Base-by-base conservation (phyloP, 2,797 vertebrate species). In the Amblyraja radiata region DNA sequence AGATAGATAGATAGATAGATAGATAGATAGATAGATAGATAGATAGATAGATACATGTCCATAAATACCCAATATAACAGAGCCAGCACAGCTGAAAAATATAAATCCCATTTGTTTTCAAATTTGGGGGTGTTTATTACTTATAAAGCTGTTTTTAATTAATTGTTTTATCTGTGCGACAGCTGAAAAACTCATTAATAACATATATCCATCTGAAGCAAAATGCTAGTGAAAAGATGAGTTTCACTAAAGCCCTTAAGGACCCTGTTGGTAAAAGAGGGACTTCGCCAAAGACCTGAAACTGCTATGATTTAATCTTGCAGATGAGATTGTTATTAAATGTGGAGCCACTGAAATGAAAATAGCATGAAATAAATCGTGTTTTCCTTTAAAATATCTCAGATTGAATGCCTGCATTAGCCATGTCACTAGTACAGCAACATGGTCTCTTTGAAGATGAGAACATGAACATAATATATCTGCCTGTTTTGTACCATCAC, bases 61-160 rank as follows among this genome's bases (percentile, higher is more conserved):
- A n/a, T n/a, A 32, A 65, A 61, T 4, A 88, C n/a, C 39, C 46
- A 91, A 73, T 39, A 91, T 36, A 36, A 90, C 63, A 91, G 68
- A 73, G 68, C 68, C 32, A 8, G 25, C 90, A 74, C 68, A 54
- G 32, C 39, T 71, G 46, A 73, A 58, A 92, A n/a, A 58, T 76
- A 76, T 23, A 74, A 73, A 92, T 76, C 68, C 65, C 10, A 76
- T 23, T 28, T 71, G 16, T 2, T 36, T 92, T 92, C 90, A 74
- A 73, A 76, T 8, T 92, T 71, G 58, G 23, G 73, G 25, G 71
- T 92, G 39, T 92, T 92, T 92, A 92, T 92, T 92, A 71, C 90
- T 74, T 58, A 76, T 32, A 92, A 92, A 92, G 68, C 90, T n/a
- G 46, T 76, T 25, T 92, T 92, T 92, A 92, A 92, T 92, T 92